phyloP scores from a whole-genome alignment of 2,888 invertebrate genomes.

The Electrophaes corylata region DNA sequence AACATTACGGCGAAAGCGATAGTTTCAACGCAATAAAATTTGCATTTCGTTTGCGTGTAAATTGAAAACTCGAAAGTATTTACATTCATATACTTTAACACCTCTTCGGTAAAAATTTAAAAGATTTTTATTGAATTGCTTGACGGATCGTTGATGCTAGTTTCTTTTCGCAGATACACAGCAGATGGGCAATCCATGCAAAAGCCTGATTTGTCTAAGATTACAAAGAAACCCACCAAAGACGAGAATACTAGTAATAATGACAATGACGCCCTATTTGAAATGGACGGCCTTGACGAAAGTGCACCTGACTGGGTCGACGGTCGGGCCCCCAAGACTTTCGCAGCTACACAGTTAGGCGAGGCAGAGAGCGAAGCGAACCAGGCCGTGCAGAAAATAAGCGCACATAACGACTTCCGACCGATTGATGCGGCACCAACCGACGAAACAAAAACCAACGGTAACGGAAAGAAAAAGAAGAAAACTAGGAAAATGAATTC shows the following conservation, averaged over 20 bases:
- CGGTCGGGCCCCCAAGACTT: constrained; percentile 79
- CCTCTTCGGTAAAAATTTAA: background rate
- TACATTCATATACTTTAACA: constrained; percentile 4
- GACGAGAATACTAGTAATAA: constrained; percentile 57
- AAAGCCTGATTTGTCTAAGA: constrained; percentile 83
- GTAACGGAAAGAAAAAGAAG: constrained; percentile 88
- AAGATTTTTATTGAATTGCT: background rate
- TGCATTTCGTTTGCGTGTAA: constrained; percentile 57
- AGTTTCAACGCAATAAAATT: constrained; percentile 45
- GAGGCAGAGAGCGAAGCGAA: constrained; percentile 74
- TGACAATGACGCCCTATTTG: constrained; percentile 86
- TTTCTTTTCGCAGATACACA: constrained; percentile 76
- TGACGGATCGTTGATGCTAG: background rate
- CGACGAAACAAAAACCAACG: constrained; percentile 82
- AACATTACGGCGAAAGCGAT: constrained; percentile 48
- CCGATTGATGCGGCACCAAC: constrained; percentile 78
- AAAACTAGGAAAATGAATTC: constrained; percentile 91
- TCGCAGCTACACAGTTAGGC: constrained; percentile 82
- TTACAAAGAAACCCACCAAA: constrained; percentile 71
- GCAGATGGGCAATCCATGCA: constrained; percentile 83
- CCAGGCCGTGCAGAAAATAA: constrained; percentile 85
- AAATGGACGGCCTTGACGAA: constrained; percentile 87
- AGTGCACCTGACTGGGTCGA: constrained; percentile 76
- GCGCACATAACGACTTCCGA: constrained; percentile 86
- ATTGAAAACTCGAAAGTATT: constrained; percentile 47